phyloP scores from a whole-genome alignment of 2,797 vertebrate species.

The Emydoidea blandingii region DNA sequence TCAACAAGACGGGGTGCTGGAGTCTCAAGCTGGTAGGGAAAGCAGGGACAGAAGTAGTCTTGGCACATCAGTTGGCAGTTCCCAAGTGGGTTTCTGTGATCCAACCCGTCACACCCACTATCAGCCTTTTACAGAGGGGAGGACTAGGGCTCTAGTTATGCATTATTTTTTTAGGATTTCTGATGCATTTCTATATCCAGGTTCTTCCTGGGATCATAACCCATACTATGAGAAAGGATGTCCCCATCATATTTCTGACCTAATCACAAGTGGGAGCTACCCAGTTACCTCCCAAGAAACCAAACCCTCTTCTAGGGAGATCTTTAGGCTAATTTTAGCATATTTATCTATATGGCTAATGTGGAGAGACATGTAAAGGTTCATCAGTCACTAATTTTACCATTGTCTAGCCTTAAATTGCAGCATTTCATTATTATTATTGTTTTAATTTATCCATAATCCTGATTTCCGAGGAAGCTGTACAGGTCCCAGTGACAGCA shows the following conservation, averaged over 20 bases:
- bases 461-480: background rate
- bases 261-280: slow-evolving; percentile 35
- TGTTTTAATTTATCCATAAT: background rate
- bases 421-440: background rate
- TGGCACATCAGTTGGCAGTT: no score
- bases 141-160: slow-evolving; percentile 11
- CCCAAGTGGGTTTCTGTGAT: no score
- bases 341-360: slow-evolving; percentile 9
- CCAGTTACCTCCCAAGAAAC: slow-evolving; percentile 23
- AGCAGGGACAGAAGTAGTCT: no score
- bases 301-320: background rate
- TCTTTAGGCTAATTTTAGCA: slow-evolving; percentile 10
- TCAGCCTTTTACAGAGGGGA: slow-evolving; percentile 36
- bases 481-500: background rate
- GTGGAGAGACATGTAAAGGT: accelerated
- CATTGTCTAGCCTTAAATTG: accelerated
- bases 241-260: slow-evolving; percentile 55
- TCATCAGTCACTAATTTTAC: background rate
- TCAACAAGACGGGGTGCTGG: no score
- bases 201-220: background rate
- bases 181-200: slow-evolving; percentile 1
- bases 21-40: no score
- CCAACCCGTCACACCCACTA: background rate
- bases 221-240: slow-evolving; percentile 46
- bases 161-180: slow-evolving; percentile 2